These are phyloP conservation scores for Petrocephalus schoutedeni DNA, from an alignment of 2,797 vertebrate species.

Conservation along the genomic window DNA sequence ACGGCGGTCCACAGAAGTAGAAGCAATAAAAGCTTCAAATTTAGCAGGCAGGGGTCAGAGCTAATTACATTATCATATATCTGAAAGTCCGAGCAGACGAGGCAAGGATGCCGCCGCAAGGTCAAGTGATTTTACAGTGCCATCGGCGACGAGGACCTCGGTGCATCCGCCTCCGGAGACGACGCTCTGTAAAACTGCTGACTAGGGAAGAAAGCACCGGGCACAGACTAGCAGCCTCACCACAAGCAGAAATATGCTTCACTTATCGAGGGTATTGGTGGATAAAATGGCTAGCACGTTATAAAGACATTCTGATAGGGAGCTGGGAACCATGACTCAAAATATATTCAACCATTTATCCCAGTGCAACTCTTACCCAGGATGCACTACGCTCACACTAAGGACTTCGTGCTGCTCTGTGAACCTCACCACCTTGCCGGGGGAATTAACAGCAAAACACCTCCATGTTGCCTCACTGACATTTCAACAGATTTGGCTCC, in stretches of 20 bases:
- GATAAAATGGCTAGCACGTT: background rate
- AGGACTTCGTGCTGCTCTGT: slow-evolving; percentile 54
- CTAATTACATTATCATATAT: slow-evolving; percentile 29
- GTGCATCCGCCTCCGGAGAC: slow-evolving; percentile 9
- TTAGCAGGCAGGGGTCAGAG: slow-evolving; percentile 22
- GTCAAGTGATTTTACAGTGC: slow-evolving; percentile 21
- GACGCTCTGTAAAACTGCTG: background rate
- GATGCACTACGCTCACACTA: background rate
- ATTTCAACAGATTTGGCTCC: background rate
- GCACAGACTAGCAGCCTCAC: background rate
- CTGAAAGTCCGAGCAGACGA: slow-evolving; percentile 37
- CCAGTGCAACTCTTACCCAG: background rate
- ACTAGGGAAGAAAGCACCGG: slow-evolving; percentile 5
- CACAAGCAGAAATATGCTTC: slow-evolving; percentile 3
- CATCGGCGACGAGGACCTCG: background rate
- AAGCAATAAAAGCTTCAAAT: slow-evolving; percentile 18
- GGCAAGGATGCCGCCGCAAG: slow-evolving; percentile 41
- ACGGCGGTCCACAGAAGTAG: background rate
- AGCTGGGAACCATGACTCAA: background rate
- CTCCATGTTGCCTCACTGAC: slow-evolving; percentile 36
- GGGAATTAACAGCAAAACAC: slow-evolving; percentile 54
- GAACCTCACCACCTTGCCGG: slow-evolving; percentile 52
- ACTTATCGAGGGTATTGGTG: background rate
- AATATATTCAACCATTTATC: background rate
- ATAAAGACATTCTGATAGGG: background rate